These are phyloP conservation scores for Muricea muricata DNA, from an alignment of 92 coral and sea anemone species.

Conservation along the genomic window DNA sequence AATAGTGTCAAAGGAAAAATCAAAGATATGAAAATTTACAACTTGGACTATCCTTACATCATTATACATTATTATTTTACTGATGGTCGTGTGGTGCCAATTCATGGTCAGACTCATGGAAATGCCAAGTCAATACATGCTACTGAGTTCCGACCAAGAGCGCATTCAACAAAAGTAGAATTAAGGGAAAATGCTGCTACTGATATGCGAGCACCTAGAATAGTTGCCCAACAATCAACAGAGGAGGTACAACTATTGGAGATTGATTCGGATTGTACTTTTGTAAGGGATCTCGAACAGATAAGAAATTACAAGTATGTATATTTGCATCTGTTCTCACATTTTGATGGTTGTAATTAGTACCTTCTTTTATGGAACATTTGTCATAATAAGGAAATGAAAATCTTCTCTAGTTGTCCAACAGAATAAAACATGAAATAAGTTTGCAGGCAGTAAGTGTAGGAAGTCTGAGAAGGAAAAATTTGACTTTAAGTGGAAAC, in stretches of 20 bases:
- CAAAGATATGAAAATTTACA: conserved; percentile 49
- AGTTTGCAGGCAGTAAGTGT: too few species aligned
- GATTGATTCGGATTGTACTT: conserved; percentile 28
- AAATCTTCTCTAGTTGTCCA: not conserved
- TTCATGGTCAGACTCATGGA: conserved; percentile 42
- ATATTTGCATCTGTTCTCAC: not conserved
- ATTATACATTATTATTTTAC: conserved; percentile 51
- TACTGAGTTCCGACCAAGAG: conserved; percentile 39
- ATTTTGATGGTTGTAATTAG: not conserved
- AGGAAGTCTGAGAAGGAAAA: too few species aligned
- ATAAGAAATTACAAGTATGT: conserved; percentile 47
- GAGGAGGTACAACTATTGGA: conserved; percentile 19
- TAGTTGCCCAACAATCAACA: conserved; percentile 11
- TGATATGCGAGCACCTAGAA: conserved; percentile 56
- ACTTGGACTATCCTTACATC: conserved; percentile 14
- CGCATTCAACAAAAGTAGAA: conserved; percentile 54
- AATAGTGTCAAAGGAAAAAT: conserved; percentile 48
- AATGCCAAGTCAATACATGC: conserved; percentile 49
- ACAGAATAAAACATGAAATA: too few species aligned
- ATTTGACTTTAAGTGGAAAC: too few species aligned
- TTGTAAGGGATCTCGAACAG: conserved; percentile 52
- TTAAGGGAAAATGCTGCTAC: conserved; percentile 29
- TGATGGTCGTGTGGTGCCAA: conserved; percentile 21
- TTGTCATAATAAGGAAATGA: not conserved
- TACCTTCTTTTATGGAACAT: not conserved